Evolutionary conservation across 2,888 invertebrate genomes (phyloP).

Genomic region (Calliopum simillimum): DNA sequence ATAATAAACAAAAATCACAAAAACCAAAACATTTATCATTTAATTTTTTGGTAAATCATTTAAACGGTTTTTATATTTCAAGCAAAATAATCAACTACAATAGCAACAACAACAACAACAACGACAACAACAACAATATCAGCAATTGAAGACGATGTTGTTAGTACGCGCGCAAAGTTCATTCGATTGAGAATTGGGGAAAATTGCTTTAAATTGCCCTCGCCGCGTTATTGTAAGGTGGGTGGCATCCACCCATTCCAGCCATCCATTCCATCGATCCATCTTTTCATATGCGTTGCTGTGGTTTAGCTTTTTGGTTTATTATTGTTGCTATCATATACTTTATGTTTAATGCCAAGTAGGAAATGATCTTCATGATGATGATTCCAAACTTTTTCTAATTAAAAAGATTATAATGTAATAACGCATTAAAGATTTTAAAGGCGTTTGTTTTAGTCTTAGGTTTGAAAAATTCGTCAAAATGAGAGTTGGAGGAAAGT

Average conservation of each 20-base stretch:
- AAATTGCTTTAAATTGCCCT: constrained; percentile 18
- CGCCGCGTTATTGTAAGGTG: constrained; percentile 11
- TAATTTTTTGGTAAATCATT: constrained; percentile 48
- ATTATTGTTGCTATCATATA: too few relatives aligned
- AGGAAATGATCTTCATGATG: too few relatives aligned
- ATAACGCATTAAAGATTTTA: too few relatives aligned
- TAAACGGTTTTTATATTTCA: constrained; percentile 46
- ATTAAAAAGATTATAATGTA: too few relatives aligned
- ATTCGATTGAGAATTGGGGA: constrained; percentile 14
- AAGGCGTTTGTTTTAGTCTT: too few relatives aligned
- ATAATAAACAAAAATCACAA: constrained; percentile 33
- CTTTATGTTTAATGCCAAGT: too few relatives aligned
- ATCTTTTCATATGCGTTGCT: too few relatives aligned
- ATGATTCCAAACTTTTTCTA: too few relatives aligned
- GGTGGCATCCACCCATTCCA: constrained; percentile 13
- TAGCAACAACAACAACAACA: constrained; percentile 12
- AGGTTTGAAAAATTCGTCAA: too few relatives aligned
- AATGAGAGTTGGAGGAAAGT: too few relatives aligned
- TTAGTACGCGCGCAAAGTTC: not conserved
- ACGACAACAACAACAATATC: constrained; percentile 34
- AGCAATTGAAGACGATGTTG: not conserved
- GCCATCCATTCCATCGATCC: too few relatives aligned
- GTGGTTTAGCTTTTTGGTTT: too few relatives aligned
- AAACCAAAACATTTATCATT: constrained; percentile 42
- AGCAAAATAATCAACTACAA: constrained; percentile 46